phyloP scores from a whole-genome alignment of 2,888 invertebrate genomes.

The Auanema freiburgensis region DNA sequence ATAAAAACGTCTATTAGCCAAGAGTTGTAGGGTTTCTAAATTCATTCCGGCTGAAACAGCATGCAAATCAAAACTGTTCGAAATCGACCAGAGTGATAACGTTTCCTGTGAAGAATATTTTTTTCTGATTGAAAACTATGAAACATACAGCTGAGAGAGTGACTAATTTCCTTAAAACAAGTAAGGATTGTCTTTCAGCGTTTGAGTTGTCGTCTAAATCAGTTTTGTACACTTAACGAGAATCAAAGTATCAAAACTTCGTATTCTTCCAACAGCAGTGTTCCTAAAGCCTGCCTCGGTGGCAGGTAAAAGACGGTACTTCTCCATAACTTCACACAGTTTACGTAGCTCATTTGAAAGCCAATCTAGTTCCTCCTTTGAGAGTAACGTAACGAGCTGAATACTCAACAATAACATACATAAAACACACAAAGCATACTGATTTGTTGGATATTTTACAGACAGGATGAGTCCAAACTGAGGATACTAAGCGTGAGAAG shows the following conservation, averaged over 20 bases:
- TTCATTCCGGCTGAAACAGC: constrained; percentile 57
- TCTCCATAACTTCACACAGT: constrained; percentile 39
- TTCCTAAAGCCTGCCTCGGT: background rate
- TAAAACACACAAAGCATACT: constrained; percentile 10
- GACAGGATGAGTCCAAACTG: constrained; percentile 77
- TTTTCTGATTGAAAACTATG: background rate
- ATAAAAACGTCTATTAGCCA: constrained; percentile 33
- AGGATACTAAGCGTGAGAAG: constrained; percentile 80
- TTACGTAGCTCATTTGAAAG: constrained; percentile 28
- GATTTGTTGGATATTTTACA: constrained; percentile 28
- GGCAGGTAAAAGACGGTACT: constrained; percentile 49
- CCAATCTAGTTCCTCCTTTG: constrained; percentile 27
- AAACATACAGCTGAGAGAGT: constrained; percentile 67
- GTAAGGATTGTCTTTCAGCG: constrained; percentile 62
- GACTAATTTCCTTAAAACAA: constrained; percentile 65
- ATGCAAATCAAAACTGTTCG: constrained; percentile 88
- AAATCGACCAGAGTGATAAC: constrained; percentile 86
- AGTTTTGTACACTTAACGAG: background rate
- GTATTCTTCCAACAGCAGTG: background rate
- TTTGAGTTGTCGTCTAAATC: constrained; percentile 52
- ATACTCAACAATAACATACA: constrained; percentile 4
- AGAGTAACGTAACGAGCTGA: constrained; percentile 21
- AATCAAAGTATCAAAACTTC: background rate
- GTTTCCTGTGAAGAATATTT: constrained; percentile 74
- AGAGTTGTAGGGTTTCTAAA: constrained; percentile 23